A percentile compares a stretch with the other conserved stretches of the same genome.
Conservation (phyloP, 1,140 invertebrate genomes). For the Listronotus oregonensis region DNA sequence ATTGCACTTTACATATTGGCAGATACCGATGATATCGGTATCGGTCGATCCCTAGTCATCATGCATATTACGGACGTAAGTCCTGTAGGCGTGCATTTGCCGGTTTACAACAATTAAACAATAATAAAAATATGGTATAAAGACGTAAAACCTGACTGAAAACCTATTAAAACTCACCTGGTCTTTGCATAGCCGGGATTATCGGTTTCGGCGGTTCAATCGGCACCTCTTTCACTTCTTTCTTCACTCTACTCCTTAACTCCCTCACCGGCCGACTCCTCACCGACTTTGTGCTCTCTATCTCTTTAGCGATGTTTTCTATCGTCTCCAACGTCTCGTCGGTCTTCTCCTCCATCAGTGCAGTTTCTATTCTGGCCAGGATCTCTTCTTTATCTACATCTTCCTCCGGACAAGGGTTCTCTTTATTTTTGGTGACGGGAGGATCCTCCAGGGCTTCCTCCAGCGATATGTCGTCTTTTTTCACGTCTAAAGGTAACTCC, state of each 20-base stretch:
- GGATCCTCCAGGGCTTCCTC: too few relatives aligned
- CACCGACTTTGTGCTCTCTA: conserved; percentile 20
- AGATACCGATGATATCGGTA: too few relatives aligned
- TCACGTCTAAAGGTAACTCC: too few relatives aligned
- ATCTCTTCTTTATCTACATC: neutral
- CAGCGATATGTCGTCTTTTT: too few relatives aligned
- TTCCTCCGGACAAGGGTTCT: too few relatives aligned
- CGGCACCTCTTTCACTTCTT: conserved; percentile 12
- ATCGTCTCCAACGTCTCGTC: conserved; percentile 20
- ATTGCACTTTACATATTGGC: too few relatives aligned
- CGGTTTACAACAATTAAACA: too few relatives aligned
- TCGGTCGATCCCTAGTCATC: too few relatives aligned
- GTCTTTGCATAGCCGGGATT: neutral
- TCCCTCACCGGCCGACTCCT: conserved; percentile 10
- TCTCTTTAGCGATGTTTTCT: conserved; percentile 31
- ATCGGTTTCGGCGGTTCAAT: neutral
- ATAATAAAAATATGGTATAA: too few relatives aligned
- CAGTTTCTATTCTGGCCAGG: neutral
- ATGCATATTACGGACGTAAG: too few relatives aligned
- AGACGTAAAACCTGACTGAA: neutral
- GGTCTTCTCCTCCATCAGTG: neutral
- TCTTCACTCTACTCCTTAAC: conserved; percentile 13
- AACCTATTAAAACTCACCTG: neutral
- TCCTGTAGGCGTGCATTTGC: too few relatives aligned
- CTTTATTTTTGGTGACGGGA: too few relatives aligned